phyloP scores from a whole-genome alignment of 1,140 invertebrate genomes.

The Pteromalus puparum region DNA sequence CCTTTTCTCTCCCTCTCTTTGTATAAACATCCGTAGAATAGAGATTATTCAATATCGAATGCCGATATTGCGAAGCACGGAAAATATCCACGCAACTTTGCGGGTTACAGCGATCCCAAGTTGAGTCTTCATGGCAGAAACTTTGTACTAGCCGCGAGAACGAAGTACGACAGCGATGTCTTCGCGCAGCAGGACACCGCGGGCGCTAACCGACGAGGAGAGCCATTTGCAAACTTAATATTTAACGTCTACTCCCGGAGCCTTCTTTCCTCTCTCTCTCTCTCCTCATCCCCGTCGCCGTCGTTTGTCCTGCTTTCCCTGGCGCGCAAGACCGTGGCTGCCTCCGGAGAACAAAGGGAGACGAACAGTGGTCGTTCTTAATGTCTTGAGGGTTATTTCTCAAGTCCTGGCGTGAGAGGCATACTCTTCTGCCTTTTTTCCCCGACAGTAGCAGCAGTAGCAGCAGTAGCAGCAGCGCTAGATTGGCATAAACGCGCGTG shows the following conservation, averaged over 20 bases:
- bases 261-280: background rate
- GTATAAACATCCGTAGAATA: background rate
- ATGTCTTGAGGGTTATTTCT: constrained; percentile 51
- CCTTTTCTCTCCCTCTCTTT: background rate
- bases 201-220: constrained; percentile 7
- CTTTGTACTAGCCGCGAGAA: too few species aligned
- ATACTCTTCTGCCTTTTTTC: constrained; percentile 20
- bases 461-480: background rate
- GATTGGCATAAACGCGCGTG: constrained; percentile 48
- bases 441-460: background rate
- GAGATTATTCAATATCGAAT: too few species aligned
- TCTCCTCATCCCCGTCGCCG: background rate
- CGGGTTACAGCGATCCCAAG: too few species aligned
- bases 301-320: constrained; percentile 20
- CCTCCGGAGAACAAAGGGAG: constrained; percentile 41
- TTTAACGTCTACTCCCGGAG: constrained; percentile 31
- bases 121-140: too few species aligned
- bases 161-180: background rate
- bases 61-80: too few species aligned
- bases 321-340: background rate
- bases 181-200: background rate
- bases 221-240: constrained; percentile 48
- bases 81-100: too few species aligned
- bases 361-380: constrained; percentile 42
- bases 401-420: constrained; percentile 41